Evolutionary conservation across 2,797 vertebrate genomes (phyloP).

Genomic region (Remorina albescens): DNA sequence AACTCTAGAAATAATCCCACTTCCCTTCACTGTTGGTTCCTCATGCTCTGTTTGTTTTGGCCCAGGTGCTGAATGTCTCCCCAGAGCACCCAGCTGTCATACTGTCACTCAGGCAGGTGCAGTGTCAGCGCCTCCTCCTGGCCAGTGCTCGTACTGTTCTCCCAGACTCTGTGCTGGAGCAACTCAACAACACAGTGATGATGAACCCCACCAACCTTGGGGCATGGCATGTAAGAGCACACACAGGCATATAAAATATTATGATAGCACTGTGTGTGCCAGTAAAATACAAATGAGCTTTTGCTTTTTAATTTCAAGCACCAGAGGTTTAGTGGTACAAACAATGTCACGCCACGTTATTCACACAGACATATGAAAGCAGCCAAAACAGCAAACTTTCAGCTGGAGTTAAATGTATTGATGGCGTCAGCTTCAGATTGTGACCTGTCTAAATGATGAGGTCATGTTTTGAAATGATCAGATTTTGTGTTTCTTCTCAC

Average conservation of each 20-base stretch:
- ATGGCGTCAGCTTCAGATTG: background rate
- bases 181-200: constrained; percentile 89
- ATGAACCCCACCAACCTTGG: constrained; percentile 88
- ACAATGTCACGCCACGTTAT: background rate
- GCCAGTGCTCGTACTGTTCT: constrained; percentile 81
- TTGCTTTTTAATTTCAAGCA: constrained; percentile 16
- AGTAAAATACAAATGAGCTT: background rate
- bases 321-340: constrained; percentile 14
- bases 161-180: constrained; percentile 87
- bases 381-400: background rate
- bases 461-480: constrained; percentile 1
- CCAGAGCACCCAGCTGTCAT: constrained; percentile 89
- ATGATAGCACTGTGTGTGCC: background rate
- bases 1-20: fast-evolving
- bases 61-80: constrained; percentile 88
- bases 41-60: background rate
- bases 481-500: background rate
- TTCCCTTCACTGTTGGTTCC: background rate
- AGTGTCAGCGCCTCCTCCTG: constrained; percentile 90
- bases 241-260: background rate
- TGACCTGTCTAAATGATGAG: background rate
- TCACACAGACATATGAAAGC: background rate
- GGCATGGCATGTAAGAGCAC: constrained; percentile 92
- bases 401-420: background rate
- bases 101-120: constrained; percentile 92